These are phyloP conservation scores for Todiramphus saurophagus DNA, from an alignment of 2,113 vertebrate species.

Conservation along the genomic window DNA sequence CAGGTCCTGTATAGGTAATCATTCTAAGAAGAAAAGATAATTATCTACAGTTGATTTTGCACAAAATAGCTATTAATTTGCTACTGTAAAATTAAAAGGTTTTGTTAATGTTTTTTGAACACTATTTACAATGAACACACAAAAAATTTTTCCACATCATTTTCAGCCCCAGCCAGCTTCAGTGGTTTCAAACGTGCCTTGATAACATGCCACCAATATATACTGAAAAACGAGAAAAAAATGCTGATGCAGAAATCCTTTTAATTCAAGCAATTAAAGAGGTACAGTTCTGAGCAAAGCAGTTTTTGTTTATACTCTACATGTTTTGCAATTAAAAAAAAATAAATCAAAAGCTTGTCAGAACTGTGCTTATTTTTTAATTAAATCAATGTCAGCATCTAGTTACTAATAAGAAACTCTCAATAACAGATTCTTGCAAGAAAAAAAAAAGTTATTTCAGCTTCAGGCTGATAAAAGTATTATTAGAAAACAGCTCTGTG, in stretches of 20 bases:
- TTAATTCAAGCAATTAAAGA: conserved; percentile 2
- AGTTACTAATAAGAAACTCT: conserved; percentile 42
- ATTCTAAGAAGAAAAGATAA: neutral
- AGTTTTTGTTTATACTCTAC: neutral
- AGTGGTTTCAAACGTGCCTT: neutral
- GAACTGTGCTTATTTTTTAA: conserved; percentile 9
- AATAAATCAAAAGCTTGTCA: conserved; percentile 1
- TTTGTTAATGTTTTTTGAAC: neutral
- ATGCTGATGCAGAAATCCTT: conserved; percentile 2
- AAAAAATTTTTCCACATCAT: neutral
- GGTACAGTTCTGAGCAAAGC: neutral
- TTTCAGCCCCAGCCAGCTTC: neutral
- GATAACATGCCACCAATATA: neutral
- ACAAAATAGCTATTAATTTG: neutral
- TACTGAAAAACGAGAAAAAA: neutral
- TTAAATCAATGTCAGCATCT: conserved; percentile 42
- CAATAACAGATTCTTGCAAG: conserved; percentile 8
- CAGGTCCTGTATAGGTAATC: neutral
- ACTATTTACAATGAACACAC: neutral
- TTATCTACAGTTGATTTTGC: neutral
- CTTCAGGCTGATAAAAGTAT: conserved; percentile 42
- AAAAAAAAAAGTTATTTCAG: conserved; percentile 24
- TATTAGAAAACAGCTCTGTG: neutral
- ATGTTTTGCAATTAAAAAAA: conserved; percentile 20
- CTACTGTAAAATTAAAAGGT: neutral